Evolutionary conservation across 37 sponge, comb jelly and placozoan species (phyloP).

Genomic region (Oscarella lobularis): DNA sequence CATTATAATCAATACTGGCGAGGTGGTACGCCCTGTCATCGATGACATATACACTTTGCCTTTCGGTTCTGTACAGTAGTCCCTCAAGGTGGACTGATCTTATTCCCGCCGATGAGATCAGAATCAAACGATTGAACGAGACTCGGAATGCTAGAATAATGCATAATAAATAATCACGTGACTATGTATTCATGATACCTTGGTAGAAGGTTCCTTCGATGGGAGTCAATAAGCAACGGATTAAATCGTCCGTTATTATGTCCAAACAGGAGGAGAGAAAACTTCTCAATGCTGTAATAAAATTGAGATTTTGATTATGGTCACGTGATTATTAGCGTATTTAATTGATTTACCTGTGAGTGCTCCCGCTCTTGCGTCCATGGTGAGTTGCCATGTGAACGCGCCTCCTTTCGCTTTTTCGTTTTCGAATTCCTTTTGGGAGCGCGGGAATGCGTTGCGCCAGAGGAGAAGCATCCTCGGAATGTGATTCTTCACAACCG

Average conservation of each 20-base stretch:
- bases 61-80: no score
- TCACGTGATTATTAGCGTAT: not conserved
- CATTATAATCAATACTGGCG: no score
- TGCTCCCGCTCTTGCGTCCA: slow-evolving; percentile 74
- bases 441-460: slow-evolving; percentile 78
- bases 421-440: slow-evolving; percentile 65
- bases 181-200: not conserved
- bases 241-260: slow-evolving; percentile 63
- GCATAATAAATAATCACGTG: not conserved
- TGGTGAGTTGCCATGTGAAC: slow-evolving; percentile 33
- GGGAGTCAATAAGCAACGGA: slow-evolving; percentile 54
- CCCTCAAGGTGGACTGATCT: no score
- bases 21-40: no score
- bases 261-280: slow-evolving; percentile 72
- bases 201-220: slow-evolving; percentile 57
- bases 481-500: slow-evolving; percentile 60
- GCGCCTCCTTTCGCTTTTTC: slow-evolving; percentile 57
- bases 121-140: slow-evolving; percentile 47
- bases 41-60: no score
- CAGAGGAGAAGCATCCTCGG: slow-evolving; percentile 54
- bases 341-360: slow-evolving; percentile 37
- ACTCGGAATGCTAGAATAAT: not conserved
- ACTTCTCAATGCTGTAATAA: slow-evolving; percentile 26
- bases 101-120: no score
- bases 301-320: not conserved